Percentiles rank a stretch among this genome's conserved stretches.
phyloP scores from a whole-genome alignment of 2,888 invertebrate species.

The Anticlea derivata region DNA sequence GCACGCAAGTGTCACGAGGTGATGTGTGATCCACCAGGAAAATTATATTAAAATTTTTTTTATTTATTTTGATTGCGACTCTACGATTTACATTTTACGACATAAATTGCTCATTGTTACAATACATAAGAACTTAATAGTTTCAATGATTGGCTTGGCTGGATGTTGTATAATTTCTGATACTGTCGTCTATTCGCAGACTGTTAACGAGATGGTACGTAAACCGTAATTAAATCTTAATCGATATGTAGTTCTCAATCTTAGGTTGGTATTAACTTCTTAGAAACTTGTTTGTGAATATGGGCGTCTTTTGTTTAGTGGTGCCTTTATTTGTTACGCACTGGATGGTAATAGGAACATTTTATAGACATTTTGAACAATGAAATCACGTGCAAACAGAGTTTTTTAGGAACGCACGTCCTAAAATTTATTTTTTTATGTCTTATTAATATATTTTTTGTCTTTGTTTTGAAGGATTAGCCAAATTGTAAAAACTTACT shows the following conservation, averaged over 20 bases:
- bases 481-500: neutral
- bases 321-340: neutral
- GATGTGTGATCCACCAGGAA: neutral
- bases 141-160: slow-evolving; percentile 4
- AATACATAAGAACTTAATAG: no score
- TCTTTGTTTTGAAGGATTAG: neutral
- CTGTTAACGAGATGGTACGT: neutral
- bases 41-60: neutral
- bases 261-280: slow-evolving; percentile 1
- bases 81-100: neutral
- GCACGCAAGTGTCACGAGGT: neutral
- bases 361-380: neutral
- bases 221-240: neutral
- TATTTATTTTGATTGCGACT: neutral
- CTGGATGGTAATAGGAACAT: neutral
- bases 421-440: neutral
- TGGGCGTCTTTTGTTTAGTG: neutral
- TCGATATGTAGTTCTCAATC: neutral
- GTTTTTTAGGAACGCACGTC: slow-evolving; percentile 9
- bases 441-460: no score
- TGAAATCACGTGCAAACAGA: neutral
- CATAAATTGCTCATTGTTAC: no score
- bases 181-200: neutral
- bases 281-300: no score
- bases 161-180: neutral